Percentiles rank a stretch among this genome's conserved stretches.
Evolutionary conservation across 2,797 vertebrate genomes (phyloP).

Genomic region (Falco novaeseelandiae): DNA sequence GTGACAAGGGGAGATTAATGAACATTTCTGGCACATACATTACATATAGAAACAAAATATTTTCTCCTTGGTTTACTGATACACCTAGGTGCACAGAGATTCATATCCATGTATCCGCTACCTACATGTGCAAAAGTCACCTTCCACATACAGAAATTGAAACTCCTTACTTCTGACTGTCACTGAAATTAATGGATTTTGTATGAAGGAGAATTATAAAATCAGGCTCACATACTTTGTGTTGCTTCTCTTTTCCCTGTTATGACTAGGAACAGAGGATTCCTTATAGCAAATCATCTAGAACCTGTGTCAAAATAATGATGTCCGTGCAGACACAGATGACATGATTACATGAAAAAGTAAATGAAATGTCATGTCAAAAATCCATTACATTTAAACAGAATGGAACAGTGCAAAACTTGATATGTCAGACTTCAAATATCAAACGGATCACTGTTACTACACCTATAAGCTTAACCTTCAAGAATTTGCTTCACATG

Average conservation of each 20-base stretch:
- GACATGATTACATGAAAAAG: background rate
- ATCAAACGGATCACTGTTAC: background rate
- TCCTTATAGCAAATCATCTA: background rate
- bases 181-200: background rate
- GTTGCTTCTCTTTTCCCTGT: background rate
- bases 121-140: background rate
- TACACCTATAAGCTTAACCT: background rate
- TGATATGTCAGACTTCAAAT: background rate
- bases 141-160: background rate
- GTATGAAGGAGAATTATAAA: background rate
- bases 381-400: background rate
- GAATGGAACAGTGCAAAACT: background rate
- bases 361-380: background rate
- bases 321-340: background rate
- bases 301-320: background rate
- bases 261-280: background rate
- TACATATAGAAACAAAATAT: background rate
- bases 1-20: background rate
- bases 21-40: background rate
- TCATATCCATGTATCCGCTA: background rate
- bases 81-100: background rate
- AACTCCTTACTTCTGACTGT: background rate
- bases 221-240: background rate
- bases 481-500: background rate
- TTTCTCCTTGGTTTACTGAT: background rate